These are phyloP conservation scores for Mionectes macconnelli DNA, from an alignment of 2,113 vertebrate genomes.

Conservation along the genomic window DNA sequence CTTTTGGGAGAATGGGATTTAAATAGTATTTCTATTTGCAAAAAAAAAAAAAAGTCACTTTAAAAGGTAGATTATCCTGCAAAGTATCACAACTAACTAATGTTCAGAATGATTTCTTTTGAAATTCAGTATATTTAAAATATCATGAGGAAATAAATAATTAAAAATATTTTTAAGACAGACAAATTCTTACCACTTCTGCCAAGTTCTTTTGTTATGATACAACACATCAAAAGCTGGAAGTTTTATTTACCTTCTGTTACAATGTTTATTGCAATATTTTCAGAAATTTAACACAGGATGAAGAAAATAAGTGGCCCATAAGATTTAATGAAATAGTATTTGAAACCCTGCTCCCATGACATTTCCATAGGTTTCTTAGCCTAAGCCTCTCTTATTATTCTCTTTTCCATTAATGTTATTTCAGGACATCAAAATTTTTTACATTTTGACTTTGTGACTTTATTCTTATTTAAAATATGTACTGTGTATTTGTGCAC, in stretches of 20 bases:
- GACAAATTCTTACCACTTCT: neutral
- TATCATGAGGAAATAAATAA: neutral
- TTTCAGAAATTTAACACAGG: neutral
- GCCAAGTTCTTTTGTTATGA: neutral
- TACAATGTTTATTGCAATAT: neutral
- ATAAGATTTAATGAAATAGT: neutral
- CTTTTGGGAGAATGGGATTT: neutral
- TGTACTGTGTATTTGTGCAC: neutral
- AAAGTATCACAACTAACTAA: neutral
- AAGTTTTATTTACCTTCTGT: neutral
- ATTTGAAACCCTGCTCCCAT: neutral
- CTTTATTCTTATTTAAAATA: neutral
- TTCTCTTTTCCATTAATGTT: neutral
- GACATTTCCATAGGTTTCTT: neutral
- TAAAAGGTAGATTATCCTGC: neutral
- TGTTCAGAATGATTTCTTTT: neutral
- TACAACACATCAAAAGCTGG: neutral
- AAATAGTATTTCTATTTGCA: neutral
- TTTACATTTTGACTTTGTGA: neutral
- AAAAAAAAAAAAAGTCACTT: neutral
- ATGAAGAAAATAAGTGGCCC: neutral
- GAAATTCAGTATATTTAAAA: neutral
- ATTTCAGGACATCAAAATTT: neutral
- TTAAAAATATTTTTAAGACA: neutral
- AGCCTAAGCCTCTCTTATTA: neutral